Percentiles rank a stretch among this genome's conserved stretches.
Evolutionary conservation across 2,797 vertebrate genomes (phyloP).

Genomic region (Typhlichthys subterraneus): DNA sequence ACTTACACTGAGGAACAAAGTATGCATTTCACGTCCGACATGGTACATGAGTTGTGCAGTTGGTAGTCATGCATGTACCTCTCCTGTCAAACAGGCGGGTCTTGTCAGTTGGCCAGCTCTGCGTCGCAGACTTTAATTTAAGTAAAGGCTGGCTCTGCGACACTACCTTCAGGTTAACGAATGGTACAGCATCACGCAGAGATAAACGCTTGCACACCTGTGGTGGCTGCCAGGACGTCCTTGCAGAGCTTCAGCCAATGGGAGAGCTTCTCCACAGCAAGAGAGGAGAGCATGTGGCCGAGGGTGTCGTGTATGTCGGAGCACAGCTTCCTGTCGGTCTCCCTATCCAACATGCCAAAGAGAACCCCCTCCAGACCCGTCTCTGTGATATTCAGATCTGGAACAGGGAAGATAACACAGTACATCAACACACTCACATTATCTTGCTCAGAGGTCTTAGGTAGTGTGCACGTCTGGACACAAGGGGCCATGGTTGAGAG

Average conservation of each 20-base stretch:
- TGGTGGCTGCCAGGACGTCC: constrained; percentile 95
- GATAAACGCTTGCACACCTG: constrained; percentile 75
- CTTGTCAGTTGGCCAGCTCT: too few relatives aligned
- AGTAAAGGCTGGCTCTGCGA: too few relatives aligned
- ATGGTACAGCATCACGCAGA: not conserved
- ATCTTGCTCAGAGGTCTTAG: not conserved
- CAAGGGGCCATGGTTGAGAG: too few relatives aligned
- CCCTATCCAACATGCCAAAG: constrained; percentile 96
- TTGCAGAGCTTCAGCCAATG: constrained; percentile 98
- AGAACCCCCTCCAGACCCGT: constrained; percentile 95
- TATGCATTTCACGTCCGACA: too few relatives aligned
- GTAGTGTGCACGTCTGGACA: too few relatives aligned
- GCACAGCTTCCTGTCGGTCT: constrained; percentile 95
- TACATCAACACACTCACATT: constrained; percentile 7
- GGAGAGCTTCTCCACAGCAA: constrained; percentile 95
- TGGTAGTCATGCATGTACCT: too few relatives aligned
- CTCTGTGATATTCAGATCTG: constrained; percentile 94
- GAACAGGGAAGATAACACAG: constrained; percentile 17
- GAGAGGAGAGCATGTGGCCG: constrained; percentile 97
- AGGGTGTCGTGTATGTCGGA: constrained; percentile 97
- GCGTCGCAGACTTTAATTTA: too few relatives aligned
- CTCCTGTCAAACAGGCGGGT: too few relatives aligned
- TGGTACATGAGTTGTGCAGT: too few relatives aligned
- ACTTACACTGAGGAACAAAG: too few relatives aligned
- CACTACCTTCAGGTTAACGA: constrained; percentile 4